Evolutionary conservation across 2,888 invertebrate genomes (phyloP).

Genomic region (Agrotis exclamationis): DNA sequence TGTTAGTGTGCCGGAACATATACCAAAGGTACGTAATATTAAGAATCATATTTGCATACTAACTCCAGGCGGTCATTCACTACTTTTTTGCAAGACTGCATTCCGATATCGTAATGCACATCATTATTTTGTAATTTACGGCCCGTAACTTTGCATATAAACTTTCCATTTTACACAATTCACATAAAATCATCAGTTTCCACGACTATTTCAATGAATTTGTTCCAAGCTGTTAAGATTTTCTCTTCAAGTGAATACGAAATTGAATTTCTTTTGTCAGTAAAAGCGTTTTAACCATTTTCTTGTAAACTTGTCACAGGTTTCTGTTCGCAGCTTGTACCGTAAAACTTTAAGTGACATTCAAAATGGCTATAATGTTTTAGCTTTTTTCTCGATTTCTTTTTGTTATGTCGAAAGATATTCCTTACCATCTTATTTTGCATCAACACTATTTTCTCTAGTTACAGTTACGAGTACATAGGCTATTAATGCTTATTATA

Average conservation of each 20-base stretch:
- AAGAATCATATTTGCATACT: not conserved
- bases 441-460: no score
- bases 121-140: constrained; percentile 50
- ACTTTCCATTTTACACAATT: constrained; percentile 54
- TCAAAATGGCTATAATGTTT: not conserved
- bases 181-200: constrained; percentile 35
- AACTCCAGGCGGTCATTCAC: not conserved
- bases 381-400: not conserved
- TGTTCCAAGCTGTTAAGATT: constrained; percentile 19
- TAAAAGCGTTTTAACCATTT: not conserved
- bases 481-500: no score
- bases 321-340: not conserved
- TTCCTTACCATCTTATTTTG: no score
- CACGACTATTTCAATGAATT: constrained; percentile 30
- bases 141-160: constrained; percentile 48
- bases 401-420: no score
- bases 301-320: not conserved
- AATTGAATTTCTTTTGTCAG: constrained; percentile 5
- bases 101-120: constrained; percentile 21
- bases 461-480: no score
- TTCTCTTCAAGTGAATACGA: constrained; percentile 41
- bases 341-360: not conserved
- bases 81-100: constrained; percentile 33
- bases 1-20: not conserved
- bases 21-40: not conserved